phyloP scores from a whole-genome alignment of 2,797 vertebrate genomes.

The Periparus ater region DNA sequence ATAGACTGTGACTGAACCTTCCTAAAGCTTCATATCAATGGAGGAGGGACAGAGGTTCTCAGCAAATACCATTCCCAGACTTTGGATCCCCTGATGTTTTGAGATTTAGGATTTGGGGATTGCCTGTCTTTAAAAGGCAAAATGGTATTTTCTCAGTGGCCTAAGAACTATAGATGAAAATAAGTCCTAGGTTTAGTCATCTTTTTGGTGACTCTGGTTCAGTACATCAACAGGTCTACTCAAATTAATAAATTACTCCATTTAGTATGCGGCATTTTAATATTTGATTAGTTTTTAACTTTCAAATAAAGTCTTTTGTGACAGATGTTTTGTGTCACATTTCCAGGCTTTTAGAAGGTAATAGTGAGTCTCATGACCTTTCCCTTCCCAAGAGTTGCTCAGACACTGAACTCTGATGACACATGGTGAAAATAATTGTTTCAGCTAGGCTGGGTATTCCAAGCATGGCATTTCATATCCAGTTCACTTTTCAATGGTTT shows the following conservation, averaged over 20 bases:
- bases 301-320: background rate
- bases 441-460: background rate
- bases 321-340: background rate
- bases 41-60: background rate
- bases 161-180: background rate
- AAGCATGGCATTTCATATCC: constrained; percentile 24
- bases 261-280: background rate
- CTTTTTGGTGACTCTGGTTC: background rate
- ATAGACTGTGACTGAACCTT: background rate
- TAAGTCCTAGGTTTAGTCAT: background rate
- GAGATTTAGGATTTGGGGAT: background rate
- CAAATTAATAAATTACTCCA: background rate
- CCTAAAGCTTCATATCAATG: background rate
- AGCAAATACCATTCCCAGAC: background rate
- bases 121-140: background rate
- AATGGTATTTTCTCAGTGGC: background rate
- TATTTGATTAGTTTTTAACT: background rate
- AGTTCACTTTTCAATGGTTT: constrained; percentile 65
- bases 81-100: background rate
- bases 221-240: background rate
- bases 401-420: background rate
- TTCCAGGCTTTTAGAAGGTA: background rate
- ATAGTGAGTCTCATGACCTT: background rate
- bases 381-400: constrained; percentile 18
- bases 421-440: constrained; percentile 5